phyloP scores from a whole-genome alignment of 2,113 vertebrate genomes.

The Cyrtonyx montezumae region DNA sequence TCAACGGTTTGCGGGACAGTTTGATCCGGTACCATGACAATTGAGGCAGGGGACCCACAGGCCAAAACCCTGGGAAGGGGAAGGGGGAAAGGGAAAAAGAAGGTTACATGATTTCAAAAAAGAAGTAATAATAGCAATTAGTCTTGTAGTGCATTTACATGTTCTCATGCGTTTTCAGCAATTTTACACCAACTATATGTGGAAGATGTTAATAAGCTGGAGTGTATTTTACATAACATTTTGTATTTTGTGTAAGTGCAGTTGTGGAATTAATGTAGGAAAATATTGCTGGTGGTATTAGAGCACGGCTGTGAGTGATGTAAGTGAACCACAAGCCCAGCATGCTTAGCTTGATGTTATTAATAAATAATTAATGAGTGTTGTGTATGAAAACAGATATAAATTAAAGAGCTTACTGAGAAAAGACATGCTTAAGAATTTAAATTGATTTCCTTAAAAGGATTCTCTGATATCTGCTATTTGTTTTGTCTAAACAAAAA shows the following conservation, averaged over 20 bases:
- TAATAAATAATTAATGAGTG: background rate
- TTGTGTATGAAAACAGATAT: background rate
- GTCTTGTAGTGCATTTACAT: background rate
- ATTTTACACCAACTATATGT: background rate
- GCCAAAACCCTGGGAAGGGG: too few relatives aligned
- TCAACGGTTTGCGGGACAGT: too few relatives aligned
- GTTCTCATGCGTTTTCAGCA: background rate
- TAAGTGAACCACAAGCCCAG: background rate
- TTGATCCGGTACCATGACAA: too few relatives aligned
- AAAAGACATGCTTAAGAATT: background rate
- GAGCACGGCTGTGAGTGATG: background rate
- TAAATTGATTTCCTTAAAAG: slow-evolving; percentile 16
- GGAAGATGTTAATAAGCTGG: background rate
- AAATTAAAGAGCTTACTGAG: slow-evolving; percentile 10
- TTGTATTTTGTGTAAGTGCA: too few relatives aligned
- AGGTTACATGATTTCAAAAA: background rate
- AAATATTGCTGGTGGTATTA: background rate
- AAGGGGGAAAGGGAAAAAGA: too few relatives aligned
- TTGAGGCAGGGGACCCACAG: too few relatives aligned
- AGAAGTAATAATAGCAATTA: slow-evolving; percentile 3
- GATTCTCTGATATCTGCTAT: background rate
- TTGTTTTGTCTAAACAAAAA: background rate
- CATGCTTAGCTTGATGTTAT: background rate
- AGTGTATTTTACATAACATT: background rate
- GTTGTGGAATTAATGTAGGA: background rate